Evolutionary conservation across 1,140 invertebrate genomes (phyloP).

Genomic region (Drosophila melanica): DNA sequence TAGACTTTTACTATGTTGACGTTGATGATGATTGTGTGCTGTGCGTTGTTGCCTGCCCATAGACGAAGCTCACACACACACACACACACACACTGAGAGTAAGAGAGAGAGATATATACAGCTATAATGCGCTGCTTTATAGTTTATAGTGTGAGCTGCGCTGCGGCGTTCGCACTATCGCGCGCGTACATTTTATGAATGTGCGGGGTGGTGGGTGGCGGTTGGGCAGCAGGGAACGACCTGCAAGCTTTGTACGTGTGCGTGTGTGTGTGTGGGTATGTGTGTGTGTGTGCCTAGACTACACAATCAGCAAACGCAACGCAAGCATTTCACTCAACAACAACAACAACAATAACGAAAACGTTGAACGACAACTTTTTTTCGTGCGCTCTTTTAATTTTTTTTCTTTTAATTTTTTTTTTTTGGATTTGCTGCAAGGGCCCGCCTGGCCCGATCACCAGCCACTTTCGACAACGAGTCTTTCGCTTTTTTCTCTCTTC

Average conservation of each 20-base stretch:
- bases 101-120: conserved; percentile 11
- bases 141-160: conserved; percentile 10
- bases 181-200: conserved; percentile 44
- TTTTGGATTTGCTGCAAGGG: conserved; percentile 18
- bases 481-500: conserved; percentile 54
- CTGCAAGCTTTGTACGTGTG: conserved; percentile 55
- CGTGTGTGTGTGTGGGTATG: conserved; percentile 17
- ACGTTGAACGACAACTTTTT: conserved; percentile 59
- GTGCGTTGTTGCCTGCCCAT: conserved; percentile 34
- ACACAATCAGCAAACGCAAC: conserved; percentile 69
- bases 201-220: conserved; percentile 11
- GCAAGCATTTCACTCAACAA: conserved; percentile 59
- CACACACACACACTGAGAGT: conserved; percentile 1
- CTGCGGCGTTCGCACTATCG: conserved; percentile 66
- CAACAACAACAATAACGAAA: conserved; percentile 20
- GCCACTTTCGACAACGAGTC: conserved; percentile 66
- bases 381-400: conserved; percentile 39
- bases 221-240: conserved; percentile 29
- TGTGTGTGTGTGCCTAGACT: conserved; percentile 64
- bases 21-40: conserved; percentile 64
- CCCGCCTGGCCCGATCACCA: conserved; percentile 19
- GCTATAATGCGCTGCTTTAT: conserved; percentile 40
- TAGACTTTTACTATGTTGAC: conserved; percentile 84
- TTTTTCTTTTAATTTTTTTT: conserved; percentile 37
- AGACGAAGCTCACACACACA: conserved; percentile 49